phyloP scores from a whole-genome alignment of 2,113 vertebrate genomes.

The Callipepla squamata region DNA sequence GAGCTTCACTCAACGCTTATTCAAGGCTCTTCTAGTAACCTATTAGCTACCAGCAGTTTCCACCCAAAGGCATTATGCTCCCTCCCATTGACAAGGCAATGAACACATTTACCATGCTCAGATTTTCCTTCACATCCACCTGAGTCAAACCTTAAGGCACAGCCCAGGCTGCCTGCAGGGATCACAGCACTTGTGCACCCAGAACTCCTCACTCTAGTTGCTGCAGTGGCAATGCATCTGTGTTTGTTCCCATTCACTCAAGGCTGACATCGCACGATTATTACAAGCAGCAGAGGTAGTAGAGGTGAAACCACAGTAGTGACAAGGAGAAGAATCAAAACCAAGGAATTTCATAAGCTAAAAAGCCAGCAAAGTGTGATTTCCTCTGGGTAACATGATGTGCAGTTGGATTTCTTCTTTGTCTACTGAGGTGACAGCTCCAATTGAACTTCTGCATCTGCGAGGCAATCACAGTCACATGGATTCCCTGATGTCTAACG shows the following conservation, averaged over 20 bases:
- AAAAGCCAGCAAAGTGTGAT: constrained; percentile 20
- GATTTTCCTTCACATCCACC: neutral
- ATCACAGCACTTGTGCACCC: neutral
- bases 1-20: neutral
- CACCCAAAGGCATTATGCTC: neutral
- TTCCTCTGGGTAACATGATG: constrained; percentile 13
- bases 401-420: constrained; percentile 27
- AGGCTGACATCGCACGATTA: neutral
- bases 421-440: constrained; percentile 24
- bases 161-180: neutral
- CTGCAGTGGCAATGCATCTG: accelerated
- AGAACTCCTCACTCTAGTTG: neutral
- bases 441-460: neutral
- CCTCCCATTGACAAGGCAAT: neutral
- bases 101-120: neutral
- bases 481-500: neutral
- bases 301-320: neutral
- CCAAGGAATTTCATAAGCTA: neutral
- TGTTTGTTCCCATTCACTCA: neutral
- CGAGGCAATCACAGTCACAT: neutral
- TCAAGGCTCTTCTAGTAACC: neutral
- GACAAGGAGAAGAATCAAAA: neutral
- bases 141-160: neutral
- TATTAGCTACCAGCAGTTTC: neutral
- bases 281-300: neutral